phyloP scores from a whole-genome alignment of 2,797 vertebrate genomes.

The Leuciscus waleckii region DNA sequence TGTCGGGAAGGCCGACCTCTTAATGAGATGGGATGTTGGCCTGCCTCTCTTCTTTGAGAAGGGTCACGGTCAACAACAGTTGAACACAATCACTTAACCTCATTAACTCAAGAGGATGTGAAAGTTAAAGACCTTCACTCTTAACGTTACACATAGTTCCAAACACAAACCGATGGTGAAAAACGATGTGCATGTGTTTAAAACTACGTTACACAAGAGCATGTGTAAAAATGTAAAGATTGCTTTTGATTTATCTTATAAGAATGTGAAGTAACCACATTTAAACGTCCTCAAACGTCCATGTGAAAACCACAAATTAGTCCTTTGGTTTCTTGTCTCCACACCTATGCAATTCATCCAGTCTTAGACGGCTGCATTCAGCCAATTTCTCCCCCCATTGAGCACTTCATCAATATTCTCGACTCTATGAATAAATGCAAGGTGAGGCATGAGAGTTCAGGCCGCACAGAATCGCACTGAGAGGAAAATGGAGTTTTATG shows the following conservation, averaged over 20 bases:
- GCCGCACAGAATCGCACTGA: background rate
- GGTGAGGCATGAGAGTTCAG: slow-evolving; percentile 12
- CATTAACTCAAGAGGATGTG: slow-evolving; percentile 36
- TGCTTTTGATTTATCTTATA: slow-evolving; percentile 16
- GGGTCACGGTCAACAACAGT: slow-evolving; percentile 29
- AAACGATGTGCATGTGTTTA: background rate
- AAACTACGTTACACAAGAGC: background rate
- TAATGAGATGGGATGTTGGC: slow-evolving; percentile 29
- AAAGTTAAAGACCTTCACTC: slow-evolving; percentile 36
- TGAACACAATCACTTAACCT: slow-evolving; percentile 45
- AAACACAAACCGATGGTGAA: background rate
- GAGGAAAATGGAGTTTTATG: slow-evolving; percentile 17
- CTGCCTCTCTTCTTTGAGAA: slow-evolving; percentile 33
- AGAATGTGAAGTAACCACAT: slow-evolving; percentile 41
- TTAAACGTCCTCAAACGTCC: slow-evolving; percentile 27
- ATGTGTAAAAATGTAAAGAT: background rate
- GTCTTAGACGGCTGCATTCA: slow-evolving; percentile 34
- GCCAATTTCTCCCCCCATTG: slow-evolving; percentile 53
- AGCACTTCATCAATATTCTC: slow-evolving; percentile 54
- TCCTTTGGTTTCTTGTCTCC: slow-evolving; percentile 49
- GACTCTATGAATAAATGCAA: slow-evolving; percentile 41
- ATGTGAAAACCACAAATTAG: slow-evolving; percentile 61
- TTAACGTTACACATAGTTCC: background rate
- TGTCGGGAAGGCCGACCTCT: slow-evolving; percentile 9
- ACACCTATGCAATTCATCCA: slow-evolving; percentile 60